phyloP scores from a whole-genome alignment of 2,888 invertebrate genomes.

The Anticlea derivata region DNA sequence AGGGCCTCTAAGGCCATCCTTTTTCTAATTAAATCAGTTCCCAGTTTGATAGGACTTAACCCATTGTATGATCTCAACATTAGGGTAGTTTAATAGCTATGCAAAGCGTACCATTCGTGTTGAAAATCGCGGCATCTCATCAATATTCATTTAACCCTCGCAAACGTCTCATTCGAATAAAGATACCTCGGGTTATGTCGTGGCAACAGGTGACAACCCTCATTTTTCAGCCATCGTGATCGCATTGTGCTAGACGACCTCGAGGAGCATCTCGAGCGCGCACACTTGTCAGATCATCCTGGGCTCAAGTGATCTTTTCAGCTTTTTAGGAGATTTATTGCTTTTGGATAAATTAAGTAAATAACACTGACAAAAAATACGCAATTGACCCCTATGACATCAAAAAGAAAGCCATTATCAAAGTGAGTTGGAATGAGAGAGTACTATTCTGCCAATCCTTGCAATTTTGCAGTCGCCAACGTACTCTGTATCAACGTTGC shows the following conservation, averaged over 20 bases:
- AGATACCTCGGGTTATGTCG: conserved; percentile 25
- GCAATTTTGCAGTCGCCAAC: too few relatives aligned
- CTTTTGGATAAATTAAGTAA: too few relatives aligned
- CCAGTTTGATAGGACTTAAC: not conserved
- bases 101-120: conserved; percentile 4
- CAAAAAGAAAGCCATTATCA: too few relatives aligned
- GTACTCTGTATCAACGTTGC: too few relatives aligned
- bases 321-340: not conserved
- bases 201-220: conserved; percentile 56
- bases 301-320: conserved; percentile 5
- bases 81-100: conserved; percentile 1
- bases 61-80: not conserved
- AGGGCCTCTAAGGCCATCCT: too few relatives aligned
- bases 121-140: conserved; percentile 38
- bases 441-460: too few relatives aligned
- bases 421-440: too few relatives aligned
- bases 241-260: conserved; percentile 28
- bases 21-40: too few relatives aligned
- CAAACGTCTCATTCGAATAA: conserved; percentile 40
- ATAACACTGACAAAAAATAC: too few relatives aligned
- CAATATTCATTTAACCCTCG: conserved; percentile 46
- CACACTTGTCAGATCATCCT: conserved; percentile 14
- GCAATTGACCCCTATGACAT: too few relatives aligned
- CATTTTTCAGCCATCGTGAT: conserved; percentile 45
- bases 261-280: conserved; percentile 7